Evolutionary conservation across 2,888 invertebrate species (phyloP).

Genomic region (Lydus trimaculatus): DNA sequence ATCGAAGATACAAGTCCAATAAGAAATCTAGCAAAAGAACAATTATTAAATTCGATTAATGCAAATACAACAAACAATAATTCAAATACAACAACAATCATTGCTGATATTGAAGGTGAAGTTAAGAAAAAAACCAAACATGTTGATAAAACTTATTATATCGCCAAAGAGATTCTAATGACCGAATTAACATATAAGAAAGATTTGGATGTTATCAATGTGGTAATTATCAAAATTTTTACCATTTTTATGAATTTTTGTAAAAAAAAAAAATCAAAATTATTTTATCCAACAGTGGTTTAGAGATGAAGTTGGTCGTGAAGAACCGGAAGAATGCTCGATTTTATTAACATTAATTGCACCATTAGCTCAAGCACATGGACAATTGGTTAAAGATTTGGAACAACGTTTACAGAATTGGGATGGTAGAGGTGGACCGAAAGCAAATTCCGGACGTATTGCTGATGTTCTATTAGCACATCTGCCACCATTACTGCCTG

Average conservation of each 20-base stretch:
- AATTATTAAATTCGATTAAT: constrained; percentile 58
- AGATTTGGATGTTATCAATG: constrained; percentile 90
- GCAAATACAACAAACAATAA: constrained; percentile 52
- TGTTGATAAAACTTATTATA: constrained; percentile 76
- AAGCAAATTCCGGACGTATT: constrained; percentile 64
- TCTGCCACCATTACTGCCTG: constrained; percentile 68
- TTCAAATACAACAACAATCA: constrained; percentile 55
- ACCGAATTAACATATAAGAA: constrained; percentile 95
- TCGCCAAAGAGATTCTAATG: constrained; percentile 93
- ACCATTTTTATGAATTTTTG: not conserved
- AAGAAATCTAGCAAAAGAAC: constrained; percentile 53
- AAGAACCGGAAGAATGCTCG: constrained; percentile 68
- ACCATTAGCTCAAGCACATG: constrained; percentile 84
- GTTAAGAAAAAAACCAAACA: constrained; percentile 55
- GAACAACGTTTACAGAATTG: constrained; percentile 78
- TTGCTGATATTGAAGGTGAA: constrained; percentile 59
- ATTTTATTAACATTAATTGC: constrained; percentile 68
- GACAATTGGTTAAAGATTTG: constrained; percentile 78
- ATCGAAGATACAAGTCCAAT: constrained; percentile 46
- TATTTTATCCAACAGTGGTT: constrained; percentile 67
- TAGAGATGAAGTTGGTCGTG: constrained; percentile 68
- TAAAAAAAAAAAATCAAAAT: too few relatives aligned
- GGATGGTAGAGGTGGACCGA: constrained; percentile 68
- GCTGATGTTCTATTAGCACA: constrained; percentile 79
- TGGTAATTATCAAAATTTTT: constrained; percentile 66